These are phyloP conservation scores for Arctocebus calabarensis DNA, from an alignment of 2,797 vertebrate species.

Conservation along the genomic window DNA sequence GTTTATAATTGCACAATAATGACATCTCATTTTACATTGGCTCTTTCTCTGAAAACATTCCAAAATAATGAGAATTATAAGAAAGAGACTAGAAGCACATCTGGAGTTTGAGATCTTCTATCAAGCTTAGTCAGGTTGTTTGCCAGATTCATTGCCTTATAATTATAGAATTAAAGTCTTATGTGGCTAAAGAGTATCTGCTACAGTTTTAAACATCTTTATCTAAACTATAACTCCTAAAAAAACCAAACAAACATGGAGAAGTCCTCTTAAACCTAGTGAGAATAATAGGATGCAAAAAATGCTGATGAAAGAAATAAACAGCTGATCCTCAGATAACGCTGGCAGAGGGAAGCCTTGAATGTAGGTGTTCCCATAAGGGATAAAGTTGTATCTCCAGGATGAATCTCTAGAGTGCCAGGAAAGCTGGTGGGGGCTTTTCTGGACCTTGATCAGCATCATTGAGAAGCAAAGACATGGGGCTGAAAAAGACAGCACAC, in stretches of 20 bases:
- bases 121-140: background rate
- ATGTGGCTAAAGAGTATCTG: background rate
- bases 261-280: background rate
- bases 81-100: background rate
- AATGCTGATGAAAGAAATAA: background rate
- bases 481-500: background rate
- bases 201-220: background rate
- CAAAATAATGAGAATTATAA: conserved; percentile 9
- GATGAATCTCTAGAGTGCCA: background rate
- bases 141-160: background rate
- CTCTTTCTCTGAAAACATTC: background rate
- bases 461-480: background rate
- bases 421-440: background rate
- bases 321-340: background rate
- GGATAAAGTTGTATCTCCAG: background rate
- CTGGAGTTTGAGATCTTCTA: background rate
- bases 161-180: background rate
- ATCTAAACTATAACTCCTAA: background rate
- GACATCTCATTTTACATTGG: background rate
- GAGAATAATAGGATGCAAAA: background rate
- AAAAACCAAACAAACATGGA: background rate
- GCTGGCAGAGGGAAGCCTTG: background rate
- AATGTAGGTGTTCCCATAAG: background rate
- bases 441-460: background rate
- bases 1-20: background rate